These are phyloP conservation scores for Bergia sp. DNA, from an alignment of 92 coral and sea anemone species.

Conservation along the genomic window DNA sequence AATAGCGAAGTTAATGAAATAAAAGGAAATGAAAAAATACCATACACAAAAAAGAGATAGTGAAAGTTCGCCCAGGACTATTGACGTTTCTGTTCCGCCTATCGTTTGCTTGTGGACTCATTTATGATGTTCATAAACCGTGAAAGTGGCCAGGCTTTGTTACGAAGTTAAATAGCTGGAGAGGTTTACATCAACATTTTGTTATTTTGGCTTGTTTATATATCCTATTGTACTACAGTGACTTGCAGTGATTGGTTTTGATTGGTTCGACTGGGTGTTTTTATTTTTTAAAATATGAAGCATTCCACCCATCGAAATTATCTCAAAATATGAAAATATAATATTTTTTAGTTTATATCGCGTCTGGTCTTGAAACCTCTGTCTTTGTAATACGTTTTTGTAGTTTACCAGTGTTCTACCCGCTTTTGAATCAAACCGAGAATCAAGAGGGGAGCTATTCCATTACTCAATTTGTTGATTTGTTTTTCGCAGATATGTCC, in stretches of 20 bases:
- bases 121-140: too few species aligned
- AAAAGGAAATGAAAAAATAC: too few species aligned
- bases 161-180: neutral
- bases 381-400: neutral
- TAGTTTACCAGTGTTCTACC: neutral
- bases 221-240: neutral
- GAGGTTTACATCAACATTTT: too few species aligned
- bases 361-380: neutral
- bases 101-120: too few species aligned
- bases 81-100: too few species aligned
- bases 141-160: neutral
- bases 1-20: neutral
- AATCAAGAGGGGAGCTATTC: neutral
- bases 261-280: neutral
- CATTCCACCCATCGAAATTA: too few species aligned
- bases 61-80: too few species aligned
- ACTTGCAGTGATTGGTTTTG: neutral
- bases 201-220: too few species aligned
- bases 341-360: neutral
- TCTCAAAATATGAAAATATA: too few species aligned
- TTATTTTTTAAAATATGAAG: too few species aligned
- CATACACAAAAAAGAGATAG: too few species aligned
- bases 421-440: neutral
- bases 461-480: neutral
- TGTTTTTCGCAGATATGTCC: constrained; percentile 81